Evolutionary conservation across 2,113 vertebrate species (phyloP).

Genomic region (Crocuta crocuta): DNA sequence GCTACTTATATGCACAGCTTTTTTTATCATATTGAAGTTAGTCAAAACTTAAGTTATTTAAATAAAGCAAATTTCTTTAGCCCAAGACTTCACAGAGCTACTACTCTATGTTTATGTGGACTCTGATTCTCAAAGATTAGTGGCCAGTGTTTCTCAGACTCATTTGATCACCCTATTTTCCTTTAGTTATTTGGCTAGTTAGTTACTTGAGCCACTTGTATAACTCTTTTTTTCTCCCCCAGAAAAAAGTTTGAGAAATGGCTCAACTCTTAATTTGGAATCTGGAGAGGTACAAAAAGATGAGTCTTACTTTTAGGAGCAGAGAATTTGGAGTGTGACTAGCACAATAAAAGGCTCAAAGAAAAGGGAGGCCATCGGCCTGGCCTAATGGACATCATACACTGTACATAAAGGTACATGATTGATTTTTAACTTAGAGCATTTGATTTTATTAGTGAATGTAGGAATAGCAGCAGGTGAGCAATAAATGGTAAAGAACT

Average conservation of each 20-base stretch:
- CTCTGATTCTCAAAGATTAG: neutral
- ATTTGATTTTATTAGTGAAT: neutral
- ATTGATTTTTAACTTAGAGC: neutral
- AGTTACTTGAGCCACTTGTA: neutral
- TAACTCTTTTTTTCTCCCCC: neutral
- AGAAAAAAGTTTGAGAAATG: neutral
- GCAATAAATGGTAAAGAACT: neutral
- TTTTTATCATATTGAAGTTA: neutral
- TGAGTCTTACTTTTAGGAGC: neutral
- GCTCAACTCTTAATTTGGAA: neutral
- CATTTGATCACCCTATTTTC: neutral
- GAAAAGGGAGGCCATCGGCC: neutral
- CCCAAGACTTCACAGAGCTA: neutral
- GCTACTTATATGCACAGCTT: neutral
- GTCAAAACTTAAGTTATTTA: neutral
- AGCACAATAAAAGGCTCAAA: neutral
- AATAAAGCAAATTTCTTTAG: neutral
- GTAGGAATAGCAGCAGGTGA: neutral
- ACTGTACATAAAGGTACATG: neutral
- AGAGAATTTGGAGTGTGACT: neutral
- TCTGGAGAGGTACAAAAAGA: neutral
- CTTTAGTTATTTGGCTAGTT: neutral
- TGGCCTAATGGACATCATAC: neutral
- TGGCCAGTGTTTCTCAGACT: neutral
- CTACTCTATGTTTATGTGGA: neutral